A percentile compares a stretch with the other conserved stretches of the same genome.
Evolutionary conservation across 2,888 invertebrate species (phyloP).

Genomic region (Eutolmus rufibarbis): DNA sequence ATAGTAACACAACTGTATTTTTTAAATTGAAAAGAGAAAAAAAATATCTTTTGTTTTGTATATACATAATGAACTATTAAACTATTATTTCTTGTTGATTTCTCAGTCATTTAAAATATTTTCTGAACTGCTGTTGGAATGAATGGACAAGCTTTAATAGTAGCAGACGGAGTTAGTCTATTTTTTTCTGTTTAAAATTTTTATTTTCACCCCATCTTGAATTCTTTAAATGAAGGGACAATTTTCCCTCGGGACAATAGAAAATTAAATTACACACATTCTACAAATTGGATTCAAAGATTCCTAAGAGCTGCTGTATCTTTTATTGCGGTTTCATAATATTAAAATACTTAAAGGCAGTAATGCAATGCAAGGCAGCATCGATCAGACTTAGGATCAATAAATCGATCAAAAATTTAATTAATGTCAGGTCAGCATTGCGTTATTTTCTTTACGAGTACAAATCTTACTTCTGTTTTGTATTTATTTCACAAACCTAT

Average conservation of each 20-base stretch:
- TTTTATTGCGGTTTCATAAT: not conserved
- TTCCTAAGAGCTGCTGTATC: not conserved
- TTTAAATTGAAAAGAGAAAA: conserved; percentile 5
- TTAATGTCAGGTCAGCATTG: not conserved
- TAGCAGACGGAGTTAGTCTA: conserved; percentile 4
- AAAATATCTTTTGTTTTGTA: conserved; percentile 20
- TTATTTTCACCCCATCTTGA: not conserved
- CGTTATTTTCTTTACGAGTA: not conserved
- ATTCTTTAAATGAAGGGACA: not conserved
- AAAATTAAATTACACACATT: not conserved
- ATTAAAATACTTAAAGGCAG: not conserved
- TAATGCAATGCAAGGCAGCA: not conserved
- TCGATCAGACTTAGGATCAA: not conserved
- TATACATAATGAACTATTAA: conserved; percentile 16
- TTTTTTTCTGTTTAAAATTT: not conserved
- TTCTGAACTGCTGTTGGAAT: conserved; percentile 9
- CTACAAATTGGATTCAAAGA: not conserved
- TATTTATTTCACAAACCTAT: not conserved
- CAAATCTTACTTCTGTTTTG: not conserved
- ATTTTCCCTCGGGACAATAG: not conserved
- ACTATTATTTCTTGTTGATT: conserved; percentile 14
- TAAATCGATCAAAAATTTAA: not conserved
- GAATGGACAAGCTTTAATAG: conserved; percentile 27
- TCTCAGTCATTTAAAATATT: conserved; percentile 27
- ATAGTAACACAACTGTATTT: conserved; percentile 29